Evolutionary conservation across 1,140 invertebrate genomes (phyloP), one percentile per base, ranked within the genome.

Genomic region (Musca domestica): DNA sequence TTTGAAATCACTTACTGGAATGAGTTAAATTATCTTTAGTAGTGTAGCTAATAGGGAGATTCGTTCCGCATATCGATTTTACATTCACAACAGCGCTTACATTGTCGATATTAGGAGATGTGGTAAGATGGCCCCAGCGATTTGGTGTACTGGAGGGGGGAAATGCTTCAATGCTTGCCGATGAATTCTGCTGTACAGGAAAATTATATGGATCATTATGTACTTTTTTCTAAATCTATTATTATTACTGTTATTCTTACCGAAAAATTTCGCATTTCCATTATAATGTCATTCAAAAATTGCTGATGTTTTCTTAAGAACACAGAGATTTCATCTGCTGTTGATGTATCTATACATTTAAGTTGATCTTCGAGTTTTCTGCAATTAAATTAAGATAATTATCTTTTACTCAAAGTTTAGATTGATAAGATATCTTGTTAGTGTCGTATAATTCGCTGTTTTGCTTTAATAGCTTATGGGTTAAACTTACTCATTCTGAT

Each of bases 191-290:
- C 48, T 54, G 25, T 6, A 30, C 22, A 22, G 20, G 19, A 61
- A 22, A 34, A 12, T 2, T 12, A 15, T 12, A 46, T 12, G 1
- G 41, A 46, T 12, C 10, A 12, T 12, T 51, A 51, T 20, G 9
- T 51, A 51, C 12, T 15, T 51, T 4, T 19, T 20, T 5, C 7
- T 34, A 58, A 47, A 15, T 48, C 10, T 30, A 46, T 23, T 17
- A 49, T 22, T 4, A n/a, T 25, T 52, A 7, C 12, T 19, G 65
- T 15, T 64, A 80, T 22, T 12, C 67, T n/a, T 64, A 80, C 78
- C 71, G 77, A 76, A 47, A 80, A 69, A 52, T 77, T 76, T 6
- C 78, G 71, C 78, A 80, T 80, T 67, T 80, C 78, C 64, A 74
- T 76, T 9, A 80, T 80, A 19, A 80, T 80, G 41, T 77, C 73